phyloP scores from a whole-genome alignment of 2,888 invertebrate species.

The Pandemis heparana region DNA sequence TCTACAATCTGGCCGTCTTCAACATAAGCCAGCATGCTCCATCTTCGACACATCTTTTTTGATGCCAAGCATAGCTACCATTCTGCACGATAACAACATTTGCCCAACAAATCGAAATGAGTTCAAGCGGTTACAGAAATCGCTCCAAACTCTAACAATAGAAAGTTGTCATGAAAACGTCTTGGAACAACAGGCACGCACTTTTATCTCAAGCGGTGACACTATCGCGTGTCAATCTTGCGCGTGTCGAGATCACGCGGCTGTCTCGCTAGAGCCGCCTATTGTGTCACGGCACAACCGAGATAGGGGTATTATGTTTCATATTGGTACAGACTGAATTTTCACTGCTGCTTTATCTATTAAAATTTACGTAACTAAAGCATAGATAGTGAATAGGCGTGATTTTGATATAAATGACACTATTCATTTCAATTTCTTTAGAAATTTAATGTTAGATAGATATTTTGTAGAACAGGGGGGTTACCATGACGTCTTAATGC shows the following conservation, averaged over 20 bases:
- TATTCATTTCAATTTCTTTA: too few relatives aligned
- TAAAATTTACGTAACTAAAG: background rate
- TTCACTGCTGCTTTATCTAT: background rate
- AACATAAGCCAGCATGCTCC: too few relatives aligned
- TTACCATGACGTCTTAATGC: too few relatives aligned
- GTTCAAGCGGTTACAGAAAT: background rate
- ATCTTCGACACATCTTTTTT: too few relatives aligned
- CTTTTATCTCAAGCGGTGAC: conserved; percentile 55
- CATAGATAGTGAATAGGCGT: background rate
- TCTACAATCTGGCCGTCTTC: too few relatives aligned
- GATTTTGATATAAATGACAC: background rate
- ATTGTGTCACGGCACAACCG: conserved; percentile 7
- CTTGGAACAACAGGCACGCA: background rate
- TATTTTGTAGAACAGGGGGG: too few relatives aligned
- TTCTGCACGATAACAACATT: background rate
- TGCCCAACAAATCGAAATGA: background rate
- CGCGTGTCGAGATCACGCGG: conserved; percentile 9
- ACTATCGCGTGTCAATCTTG: conserved; percentile 48
- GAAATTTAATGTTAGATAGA: too few relatives aligned
- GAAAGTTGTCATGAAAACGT: background rate
- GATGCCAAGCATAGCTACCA: background rate
- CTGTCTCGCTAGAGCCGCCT: conserved; percentile 12
- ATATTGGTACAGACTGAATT: background rate
- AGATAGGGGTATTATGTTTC: conserved; percentile 7
- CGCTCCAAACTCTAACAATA: background rate